Evolutionary conservation across 2,113 vertebrate genomes (phyloP).

Genomic region (Clinocottus analis): DNA sequence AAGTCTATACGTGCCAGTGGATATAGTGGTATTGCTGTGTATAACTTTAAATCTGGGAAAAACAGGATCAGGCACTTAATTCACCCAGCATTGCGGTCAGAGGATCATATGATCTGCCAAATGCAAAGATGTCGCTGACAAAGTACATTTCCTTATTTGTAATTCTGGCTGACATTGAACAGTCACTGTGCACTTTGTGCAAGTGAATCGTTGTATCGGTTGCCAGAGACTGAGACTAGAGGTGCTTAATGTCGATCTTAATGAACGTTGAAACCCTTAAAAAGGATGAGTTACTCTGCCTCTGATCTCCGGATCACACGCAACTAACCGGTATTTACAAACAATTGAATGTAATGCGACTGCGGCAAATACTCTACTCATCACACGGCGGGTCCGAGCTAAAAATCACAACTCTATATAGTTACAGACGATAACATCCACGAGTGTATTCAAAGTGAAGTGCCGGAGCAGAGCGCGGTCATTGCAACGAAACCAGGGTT

Average conservation of each 20-base stretch:
- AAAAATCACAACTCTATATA: not conserved
- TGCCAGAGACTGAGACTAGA: not conserved
- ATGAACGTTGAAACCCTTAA: not conserved
- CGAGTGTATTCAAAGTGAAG: rapidly evolving
- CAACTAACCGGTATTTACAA: conserved; percentile 66
- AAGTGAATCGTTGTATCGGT: not conserved
- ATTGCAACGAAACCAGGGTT: not conserved
- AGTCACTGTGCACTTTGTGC: not conserved
- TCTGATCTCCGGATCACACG: conserved; percentile 19
- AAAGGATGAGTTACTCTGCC: not conserved
- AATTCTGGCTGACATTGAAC: conserved; percentile 21
- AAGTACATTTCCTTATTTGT: conserved; percentile 29
- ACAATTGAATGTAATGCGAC: conserved; percentile 71
- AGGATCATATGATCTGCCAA: conserved; percentile 46
- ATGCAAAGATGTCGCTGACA: conserved; percentile 48
- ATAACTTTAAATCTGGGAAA: not conserved
- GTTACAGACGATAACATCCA: rapidly evolving
- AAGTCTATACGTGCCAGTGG: not conserved
- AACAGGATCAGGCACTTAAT: not conserved
- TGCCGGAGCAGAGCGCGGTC: not conserved
- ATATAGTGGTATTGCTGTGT: not conserved
- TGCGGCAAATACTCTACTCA: conserved; percentile 30
- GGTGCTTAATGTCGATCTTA: conserved; percentile 12
- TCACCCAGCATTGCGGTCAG: not conserved
- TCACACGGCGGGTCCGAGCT: not conserved